Conservation (phyloP, 1,140 invertebrate genomes). For the Holcopasites calliopsidis region DNA sequence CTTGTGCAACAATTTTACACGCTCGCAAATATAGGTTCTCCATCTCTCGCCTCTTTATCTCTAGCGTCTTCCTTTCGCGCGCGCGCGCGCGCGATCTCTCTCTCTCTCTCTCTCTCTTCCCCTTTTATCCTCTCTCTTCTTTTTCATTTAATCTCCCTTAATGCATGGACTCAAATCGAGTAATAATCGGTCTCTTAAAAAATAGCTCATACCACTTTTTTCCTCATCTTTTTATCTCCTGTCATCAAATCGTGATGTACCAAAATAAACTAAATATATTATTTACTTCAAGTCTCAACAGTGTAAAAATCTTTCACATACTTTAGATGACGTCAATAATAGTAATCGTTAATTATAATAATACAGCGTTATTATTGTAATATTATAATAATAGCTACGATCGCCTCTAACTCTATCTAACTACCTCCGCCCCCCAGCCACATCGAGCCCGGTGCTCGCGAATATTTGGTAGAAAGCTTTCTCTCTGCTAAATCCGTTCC, state of each 20-base stretch:
- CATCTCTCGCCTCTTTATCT: conserved; percentile 39
- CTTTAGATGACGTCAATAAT: conserved; percentile 78
- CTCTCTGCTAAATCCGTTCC: conserved; percentile 54
- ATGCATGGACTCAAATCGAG: conserved; percentile 73
- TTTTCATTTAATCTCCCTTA: conserved; percentile 28
- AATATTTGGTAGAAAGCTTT: conserved; percentile 79
- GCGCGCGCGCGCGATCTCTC: too few species aligned
- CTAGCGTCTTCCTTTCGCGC: too few species aligned
- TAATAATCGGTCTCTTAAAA: conserved; percentile 77
- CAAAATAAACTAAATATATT: conserved; percentile 80
- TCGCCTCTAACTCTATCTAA: conserved; percentile 75
- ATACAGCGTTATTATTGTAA: conserved; percentile 77
- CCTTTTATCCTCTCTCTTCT: conserved; percentile 16
- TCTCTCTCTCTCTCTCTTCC: conserved; percentile 28
- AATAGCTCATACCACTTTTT: conserved; percentile 74
- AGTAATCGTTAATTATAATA: conserved; percentile 78
- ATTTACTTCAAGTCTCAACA: conserved; percentile 80
- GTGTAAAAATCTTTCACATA: conserved; percentile 80
- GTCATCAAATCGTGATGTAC: conserved; percentile 78
- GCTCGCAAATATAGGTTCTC: conserved; percentile 66
- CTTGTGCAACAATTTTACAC: conserved; percentile 72
- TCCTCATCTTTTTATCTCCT: conserved; percentile 69
- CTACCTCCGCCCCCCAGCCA: conserved; percentile 69
- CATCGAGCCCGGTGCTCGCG: conserved; percentile 61
- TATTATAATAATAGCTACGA: conserved; percentile 78